These are phyloP conservation scores for Pseudomugil gertrudae DNA, from an alignment of 2,797 vertebrate genomes.

Conservation along the genomic window DNA sequence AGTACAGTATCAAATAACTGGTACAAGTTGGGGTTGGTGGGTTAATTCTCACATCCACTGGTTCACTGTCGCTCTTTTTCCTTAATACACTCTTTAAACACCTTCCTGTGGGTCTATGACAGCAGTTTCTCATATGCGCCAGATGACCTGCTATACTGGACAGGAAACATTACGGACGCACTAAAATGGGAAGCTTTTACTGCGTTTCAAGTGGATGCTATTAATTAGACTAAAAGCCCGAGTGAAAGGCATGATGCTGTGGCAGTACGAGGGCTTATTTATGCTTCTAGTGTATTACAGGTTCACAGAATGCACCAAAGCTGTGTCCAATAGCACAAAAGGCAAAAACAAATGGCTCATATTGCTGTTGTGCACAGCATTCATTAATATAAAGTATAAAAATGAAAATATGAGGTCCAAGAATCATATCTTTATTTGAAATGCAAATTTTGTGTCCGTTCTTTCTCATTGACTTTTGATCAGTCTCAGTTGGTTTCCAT, in stretches of 20 bases:
- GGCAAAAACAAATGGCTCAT: constrained; percentile 22
- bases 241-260: constrained; percentile 35
- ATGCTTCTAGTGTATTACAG: constrained; percentile 57
- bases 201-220: constrained; percentile 49
- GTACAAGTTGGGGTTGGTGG: constrained; percentile 36
- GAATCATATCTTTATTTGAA: background rate
- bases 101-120: constrained; percentile 57
- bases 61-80: constrained; percentile 56
- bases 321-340: constrained; percentile 44
- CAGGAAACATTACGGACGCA: constrained; percentile 57
- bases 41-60: constrained; percentile 9
- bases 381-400: background rate
- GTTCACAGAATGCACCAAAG: constrained; percentile 40
- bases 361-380: constrained; percentile 20
- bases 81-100: constrained; percentile 62
- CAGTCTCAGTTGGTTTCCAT: constrained; percentile 15
- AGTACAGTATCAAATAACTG: background rate
- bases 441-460: constrained; percentile 5
- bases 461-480: background rate
- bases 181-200: constrained; percentile 60
- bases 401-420: background rate
- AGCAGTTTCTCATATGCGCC: constrained; percentile 48
- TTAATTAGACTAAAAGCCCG: constrained; percentile 68
- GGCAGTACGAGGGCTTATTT: constrained; percentile 55
- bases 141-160: constrained; percentile 47